These are phyloP conservation scores for Lagodon rhomboides DNA, from an alignment of 2,797 vertebrate genomes.

Conservation along the genomic window DNA sequence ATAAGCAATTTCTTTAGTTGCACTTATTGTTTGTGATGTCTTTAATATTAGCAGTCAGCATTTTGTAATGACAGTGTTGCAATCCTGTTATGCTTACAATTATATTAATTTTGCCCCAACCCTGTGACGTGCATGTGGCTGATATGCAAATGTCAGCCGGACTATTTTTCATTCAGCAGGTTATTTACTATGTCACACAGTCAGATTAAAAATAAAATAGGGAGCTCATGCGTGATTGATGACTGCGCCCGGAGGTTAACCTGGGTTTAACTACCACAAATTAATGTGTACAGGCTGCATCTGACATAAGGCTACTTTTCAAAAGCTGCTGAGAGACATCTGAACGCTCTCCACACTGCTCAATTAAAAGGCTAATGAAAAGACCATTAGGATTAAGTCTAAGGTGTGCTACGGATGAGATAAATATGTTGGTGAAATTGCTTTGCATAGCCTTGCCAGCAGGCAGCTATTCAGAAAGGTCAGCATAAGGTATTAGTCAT, in stretches of 20 bases:
- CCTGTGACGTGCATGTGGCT: background rate
- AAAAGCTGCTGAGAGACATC: constrained; percentile 61
- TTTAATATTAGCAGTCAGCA: background rate
- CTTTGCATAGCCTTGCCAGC: constrained; percentile 59
- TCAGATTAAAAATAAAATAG: constrained; percentile 38
- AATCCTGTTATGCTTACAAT: constrained; percentile 14
- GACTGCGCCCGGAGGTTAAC: constrained; percentile 52
- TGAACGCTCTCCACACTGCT: constrained; percentile 55
- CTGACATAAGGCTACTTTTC: constrained; percentile 40
- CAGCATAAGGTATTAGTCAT: constrained; percentile 75
- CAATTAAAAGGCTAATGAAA: constrained; percentile 80
- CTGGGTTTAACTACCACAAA: constrained; percentile 61
- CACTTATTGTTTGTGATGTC: background rate
- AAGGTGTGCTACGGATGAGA: constrained; percentile 74
- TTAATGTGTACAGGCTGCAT: constrained; percentile 46
- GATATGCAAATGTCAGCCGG: constrained; percentile 24
- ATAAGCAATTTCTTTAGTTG: background rate
- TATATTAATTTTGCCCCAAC: background rate
- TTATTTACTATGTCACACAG: constrained; percentile 35
- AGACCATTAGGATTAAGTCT: constrained; percentile 75
- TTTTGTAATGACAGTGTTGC: constrained; percentile 19
- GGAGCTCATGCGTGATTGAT: constrained; percentile 53
- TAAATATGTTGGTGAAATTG: constrained; percentile 72
- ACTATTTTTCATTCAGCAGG: constrained; percentile 19
- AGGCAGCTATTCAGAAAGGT: constrained; percentile 72